Base-by-base conservation (phyloP, 2,797 vertebrate species). In the Pempheris klunzingeri region DNA sequence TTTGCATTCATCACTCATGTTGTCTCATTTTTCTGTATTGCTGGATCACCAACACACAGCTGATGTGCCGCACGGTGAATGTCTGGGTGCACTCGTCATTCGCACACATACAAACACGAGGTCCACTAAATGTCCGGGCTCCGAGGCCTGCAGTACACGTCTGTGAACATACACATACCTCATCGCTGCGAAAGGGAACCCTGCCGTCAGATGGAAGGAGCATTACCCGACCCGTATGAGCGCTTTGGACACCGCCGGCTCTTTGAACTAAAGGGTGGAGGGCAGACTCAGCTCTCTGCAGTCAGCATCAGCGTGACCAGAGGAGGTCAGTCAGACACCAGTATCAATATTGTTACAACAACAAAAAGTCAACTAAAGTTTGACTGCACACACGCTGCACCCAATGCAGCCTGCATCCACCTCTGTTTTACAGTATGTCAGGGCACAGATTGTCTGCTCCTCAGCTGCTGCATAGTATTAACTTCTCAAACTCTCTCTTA, bases 1-100 rank as follows among this genome's bases (percentile, higher is more conserved):
- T 89, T 71, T 85, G 75, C 68, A 43, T 81, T 77, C 62, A 74
- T 81, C 72, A 62, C 55, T 85, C 67, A 59, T 58, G 60, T 67
- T 55, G 63, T 85, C 71, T 71, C 22, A 43, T 75, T 72, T 83
- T 64, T 82, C 53, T 80, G 24, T 69, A 28, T 74, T 34, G 52
- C 71, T 64, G 73, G 50, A 60, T 77, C 71, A 60, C 70, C 78
- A 55, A 70, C 82, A 77, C 70, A 49, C 67, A 36, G 44, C 60
- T 71, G 79, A 74, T 36, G 38, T 62, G 71, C 72, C 53, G 80
- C 71, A 71, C 43, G 2, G 61, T 73, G 71, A 86, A 77, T 81
- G 85, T 87, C 78, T 65, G 62, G 69, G 49, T 72, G 69, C 53
- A 78, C 59, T 49, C 13, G 41, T 79, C 82, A 65, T 68, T 75